Evolutionary conservation across 2,113 vertebrate species (phyloP).

Genomic region (Lagopus leucura): DNA sequence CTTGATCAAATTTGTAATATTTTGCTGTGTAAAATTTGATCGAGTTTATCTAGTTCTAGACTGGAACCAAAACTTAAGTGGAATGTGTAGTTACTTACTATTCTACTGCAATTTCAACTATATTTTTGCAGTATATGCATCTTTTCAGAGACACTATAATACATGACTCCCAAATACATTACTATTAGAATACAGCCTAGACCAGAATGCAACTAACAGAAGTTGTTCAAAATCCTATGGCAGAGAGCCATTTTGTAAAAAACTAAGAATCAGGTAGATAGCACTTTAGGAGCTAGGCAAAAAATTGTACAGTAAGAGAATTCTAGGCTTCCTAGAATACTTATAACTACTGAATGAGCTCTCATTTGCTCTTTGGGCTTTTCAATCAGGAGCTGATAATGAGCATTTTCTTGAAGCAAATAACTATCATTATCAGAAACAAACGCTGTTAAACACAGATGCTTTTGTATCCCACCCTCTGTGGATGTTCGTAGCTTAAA

Average conservation of each 20-base stretch:
- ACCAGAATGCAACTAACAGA: neutral
- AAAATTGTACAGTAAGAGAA: neutral
- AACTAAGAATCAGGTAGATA: neutral
- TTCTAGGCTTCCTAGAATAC: neutral
- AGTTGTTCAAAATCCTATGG: neutral
- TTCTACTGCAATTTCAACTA: fast-evolving
- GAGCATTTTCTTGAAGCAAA: slow-evolving; percentile 13
- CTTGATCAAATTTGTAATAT: neutral
- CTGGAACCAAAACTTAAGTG: neutral
- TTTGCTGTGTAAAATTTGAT: neutral
- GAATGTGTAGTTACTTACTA: neutral
- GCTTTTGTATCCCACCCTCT: neutral
- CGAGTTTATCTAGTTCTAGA: neutral
- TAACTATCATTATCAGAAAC: neutral
- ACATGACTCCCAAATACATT: neutral
- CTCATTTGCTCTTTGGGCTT: neutral
- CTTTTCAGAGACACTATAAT: neutral
- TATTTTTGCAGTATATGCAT: neutral
- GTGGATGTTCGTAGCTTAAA: neutral
- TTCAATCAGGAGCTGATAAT: neutral
- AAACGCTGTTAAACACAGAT: neutral
- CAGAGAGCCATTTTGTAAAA: neutral
- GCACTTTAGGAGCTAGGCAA: neutral
- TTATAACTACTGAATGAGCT: neutral
- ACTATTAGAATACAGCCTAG: neutral